phyloP scores from a whole-genome alignment of 2,888 invertebrate genomes.

The Flexamia atlantica region DNA sequence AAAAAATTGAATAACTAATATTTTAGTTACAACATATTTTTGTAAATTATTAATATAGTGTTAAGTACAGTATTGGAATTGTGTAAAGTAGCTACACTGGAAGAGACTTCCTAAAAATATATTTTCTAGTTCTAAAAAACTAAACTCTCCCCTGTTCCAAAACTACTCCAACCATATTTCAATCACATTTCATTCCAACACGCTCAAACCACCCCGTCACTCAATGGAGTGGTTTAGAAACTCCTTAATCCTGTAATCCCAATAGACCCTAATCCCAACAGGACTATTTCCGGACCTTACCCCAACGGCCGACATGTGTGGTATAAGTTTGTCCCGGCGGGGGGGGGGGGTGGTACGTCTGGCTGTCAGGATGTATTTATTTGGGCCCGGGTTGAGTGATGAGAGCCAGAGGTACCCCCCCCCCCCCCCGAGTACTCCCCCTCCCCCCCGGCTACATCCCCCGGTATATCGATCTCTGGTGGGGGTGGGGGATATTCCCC shows the following conservation, averaged over 20 bases:
- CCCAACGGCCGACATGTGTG: constrained; percentile 11
- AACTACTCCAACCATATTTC: too few species aligned
- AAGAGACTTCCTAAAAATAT: too few species aligned
- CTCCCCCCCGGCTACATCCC: background rate
- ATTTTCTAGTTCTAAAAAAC: too few species aligned
- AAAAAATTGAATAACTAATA: too few species aligned
- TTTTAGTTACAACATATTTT: too few species aligned
- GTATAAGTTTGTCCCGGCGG: constrained; percentile 7
- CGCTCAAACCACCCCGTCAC: background rate
- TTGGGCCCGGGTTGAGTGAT: constrained; percentile 22
- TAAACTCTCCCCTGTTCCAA: too few species aligned
- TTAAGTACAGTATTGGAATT: too few species aligned
- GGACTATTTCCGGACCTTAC: constrained; percentile 19
- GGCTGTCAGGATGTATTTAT: constrained; percentile 27
- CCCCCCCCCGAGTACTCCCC: background rate
- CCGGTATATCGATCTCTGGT: background rate
- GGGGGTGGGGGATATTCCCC: background rate
- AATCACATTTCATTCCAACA: background rate
- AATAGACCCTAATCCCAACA: too few species aligned
- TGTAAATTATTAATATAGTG: too few species aligned
- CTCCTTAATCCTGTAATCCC: background rate
- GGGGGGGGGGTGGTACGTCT: constrained; percentile 11
- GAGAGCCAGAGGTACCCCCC: background rate
- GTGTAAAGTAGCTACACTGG: too few species aligned
- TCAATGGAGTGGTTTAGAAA: background rate